Percentiles rank a stretch among this genome's conserved stretches.
Conservation (phyloP, 92 coral and sea anemone genomes). For the Siderastrea siderea region DNA sequence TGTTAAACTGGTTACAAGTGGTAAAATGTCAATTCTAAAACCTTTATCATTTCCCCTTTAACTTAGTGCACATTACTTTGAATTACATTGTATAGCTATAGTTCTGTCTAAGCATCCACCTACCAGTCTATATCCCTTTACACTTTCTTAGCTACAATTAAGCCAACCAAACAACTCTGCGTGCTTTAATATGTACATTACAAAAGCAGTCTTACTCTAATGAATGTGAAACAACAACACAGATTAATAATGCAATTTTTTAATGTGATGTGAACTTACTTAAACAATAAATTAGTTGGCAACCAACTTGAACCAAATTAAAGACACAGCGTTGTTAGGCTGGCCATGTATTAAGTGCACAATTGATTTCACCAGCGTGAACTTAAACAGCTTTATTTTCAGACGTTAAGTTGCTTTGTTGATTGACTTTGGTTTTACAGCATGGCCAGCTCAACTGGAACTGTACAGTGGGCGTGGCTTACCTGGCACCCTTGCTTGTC, state of each 20-base stretch:
- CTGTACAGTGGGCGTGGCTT: slow-evolving; percentile 60
- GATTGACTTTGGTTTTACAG: slow-evolving; percentile 8
- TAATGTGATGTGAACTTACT: neutral
- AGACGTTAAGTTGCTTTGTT: neutral
- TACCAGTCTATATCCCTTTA: neutral
- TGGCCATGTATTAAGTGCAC: slow-evolving; percentile 36
- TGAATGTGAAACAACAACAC: neutral
- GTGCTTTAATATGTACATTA: slow-evolving; percentile 3
- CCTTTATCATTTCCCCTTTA: slow-evolving; percentile 13
- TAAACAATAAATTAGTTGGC: neutral
- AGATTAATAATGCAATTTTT: neutral
- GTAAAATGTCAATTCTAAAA: neutral
- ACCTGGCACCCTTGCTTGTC: slow-evolving; percentile 91
- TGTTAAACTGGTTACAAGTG: slow-evolving; percentile 42
- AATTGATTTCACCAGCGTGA: slow-evolving; percentile 29
- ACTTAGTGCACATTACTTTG: neutral
- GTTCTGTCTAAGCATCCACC: neutral
- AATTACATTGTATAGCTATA: slow-evolving; percentile 2
- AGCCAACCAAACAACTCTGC: slow-evolving; percentile 44
- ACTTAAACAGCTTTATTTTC: slow-evolving; percentile 20
- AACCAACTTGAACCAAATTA: neutral
- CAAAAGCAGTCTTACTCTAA: neutral
- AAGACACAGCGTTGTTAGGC: slow-evolving; percentile 57
- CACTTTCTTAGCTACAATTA: neutral
- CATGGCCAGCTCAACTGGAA: slow-evolving; percentile 26